These are phyloP conservation scores for Poeciliopsis turneri DNA, from an alignment of 2,797 vertebrate species.

Conservation along the genomic window DNA sequence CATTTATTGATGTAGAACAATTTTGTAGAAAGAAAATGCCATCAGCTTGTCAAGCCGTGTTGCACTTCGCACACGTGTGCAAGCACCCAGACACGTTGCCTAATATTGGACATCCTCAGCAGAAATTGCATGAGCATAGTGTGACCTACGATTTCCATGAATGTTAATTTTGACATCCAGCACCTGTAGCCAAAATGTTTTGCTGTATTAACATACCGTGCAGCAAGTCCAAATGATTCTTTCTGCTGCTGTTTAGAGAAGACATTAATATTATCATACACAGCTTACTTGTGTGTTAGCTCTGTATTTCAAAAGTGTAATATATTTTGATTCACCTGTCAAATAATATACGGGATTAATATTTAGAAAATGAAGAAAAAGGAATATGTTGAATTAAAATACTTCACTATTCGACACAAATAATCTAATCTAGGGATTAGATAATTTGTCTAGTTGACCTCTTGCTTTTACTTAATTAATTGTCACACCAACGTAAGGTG, in stretches of 20 bases:
- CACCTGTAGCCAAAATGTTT: conserved; percentile 33
- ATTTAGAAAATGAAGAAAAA: neutral
- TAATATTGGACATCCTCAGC: conserved; percentile 36
- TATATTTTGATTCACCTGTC: neutral
- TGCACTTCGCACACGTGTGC: conserved; percentile 42
- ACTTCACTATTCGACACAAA: neutral
- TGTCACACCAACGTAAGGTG: neutral
- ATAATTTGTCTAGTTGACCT: neutral
- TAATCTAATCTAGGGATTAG: neutral
- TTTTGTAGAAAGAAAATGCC: conserved; percentile 65
- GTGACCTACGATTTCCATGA: conserved; percentile 40
- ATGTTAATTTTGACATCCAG: conserved; percentile 8
- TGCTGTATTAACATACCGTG: conserved; percentile 16
- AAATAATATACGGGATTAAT: neutral
- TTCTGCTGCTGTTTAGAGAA: neutral
- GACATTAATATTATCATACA: neutral
- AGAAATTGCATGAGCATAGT: conserved; percentile 38
- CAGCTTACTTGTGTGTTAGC: neutral
- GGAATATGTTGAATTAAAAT: neutral
- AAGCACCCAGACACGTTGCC: conserved; percentile 17
- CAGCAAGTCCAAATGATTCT: conserved; percentile 11
- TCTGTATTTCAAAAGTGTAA: neutral
- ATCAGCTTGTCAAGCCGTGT: conserved; percentile 60
- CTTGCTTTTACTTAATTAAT: neutral
- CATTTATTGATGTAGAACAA: conserved; percentile 68